Percentiles rank a stretch among this genome's conserved stretches.
These are phyloP conservation scores for Sarotherodon lohbergeri DNA, from an alignment of 2,113 vertebrate genomes.

Conservation along the genomic window DNA sequence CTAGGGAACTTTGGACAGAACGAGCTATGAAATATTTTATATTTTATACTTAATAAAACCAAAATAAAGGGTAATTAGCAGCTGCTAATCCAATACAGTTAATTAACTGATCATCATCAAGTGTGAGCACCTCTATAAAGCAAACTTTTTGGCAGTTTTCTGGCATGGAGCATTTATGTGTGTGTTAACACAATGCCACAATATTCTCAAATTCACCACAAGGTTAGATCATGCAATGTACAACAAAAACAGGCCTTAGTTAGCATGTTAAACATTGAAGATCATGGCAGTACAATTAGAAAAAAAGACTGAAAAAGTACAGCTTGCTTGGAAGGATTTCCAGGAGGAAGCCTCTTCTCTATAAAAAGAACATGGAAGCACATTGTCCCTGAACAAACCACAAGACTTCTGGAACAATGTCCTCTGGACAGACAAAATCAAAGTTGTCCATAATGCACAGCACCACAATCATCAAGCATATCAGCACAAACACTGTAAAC, in stretches of 20 bases:
- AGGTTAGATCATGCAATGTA: not conserved
- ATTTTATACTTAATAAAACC: not conserved
- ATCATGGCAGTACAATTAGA: not conserved
- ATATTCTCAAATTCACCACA: not conserved
- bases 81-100: not conserved
- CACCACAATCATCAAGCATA: not conserved
- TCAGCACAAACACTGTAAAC: not conserved
- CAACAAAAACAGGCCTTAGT: not conserved
- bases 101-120: not conserved
- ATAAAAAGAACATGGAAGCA: not conserved
- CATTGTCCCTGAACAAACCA: not conserved
- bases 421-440: not conserved
- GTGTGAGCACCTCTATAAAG: not conserved
- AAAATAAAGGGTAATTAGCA: not conserved
- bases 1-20: rapidly evolving
- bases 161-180: rapidly evolving
- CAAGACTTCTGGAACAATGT: not conserved
- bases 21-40: not conserved
- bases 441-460: not conserved
- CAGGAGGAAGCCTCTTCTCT: not conserved
- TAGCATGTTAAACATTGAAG: not conserved
- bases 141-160: not conserved
- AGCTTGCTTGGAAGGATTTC: not conserved
- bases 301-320: not conserved
- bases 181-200: not conserved